A percentile compares a stretch with the other conserved stretches of the same genome.
Evolutionary conservation across 2,888 invertebrate species (phyloP).

Genomic region (Phymatocera aterrima): DNA sequence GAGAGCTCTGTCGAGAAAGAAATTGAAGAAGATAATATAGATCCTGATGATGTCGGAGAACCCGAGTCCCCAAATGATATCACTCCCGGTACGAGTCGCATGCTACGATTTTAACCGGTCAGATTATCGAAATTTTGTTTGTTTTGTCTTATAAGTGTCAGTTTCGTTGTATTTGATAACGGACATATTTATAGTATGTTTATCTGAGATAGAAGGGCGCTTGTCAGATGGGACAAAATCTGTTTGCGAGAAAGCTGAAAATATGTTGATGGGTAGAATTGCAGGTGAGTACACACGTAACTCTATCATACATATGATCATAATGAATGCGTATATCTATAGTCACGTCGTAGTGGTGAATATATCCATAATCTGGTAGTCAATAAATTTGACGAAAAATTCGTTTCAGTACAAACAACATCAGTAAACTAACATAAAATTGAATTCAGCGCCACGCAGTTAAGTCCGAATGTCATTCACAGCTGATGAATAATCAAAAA

Average conservation of each 20-base stretch:
- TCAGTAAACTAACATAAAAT: not conserved
- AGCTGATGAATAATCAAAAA: too few relatives aligned
- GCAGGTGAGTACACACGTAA: conserved; percentile 8
- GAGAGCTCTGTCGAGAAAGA: not conserved
- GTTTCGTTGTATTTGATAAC: too few relatives aligned
- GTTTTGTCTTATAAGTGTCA: too few relatives aligned
- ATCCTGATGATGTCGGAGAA: not conserved
- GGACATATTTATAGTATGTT: not conserved
- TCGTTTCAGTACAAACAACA: not conserved
- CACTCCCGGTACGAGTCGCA: not conserved
- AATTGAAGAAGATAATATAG: not conserved
- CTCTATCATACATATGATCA: not conserved
- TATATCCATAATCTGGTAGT: conserved; percentile 16
- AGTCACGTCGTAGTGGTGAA: conserved; percentile 1
- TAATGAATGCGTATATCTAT: not conserved
- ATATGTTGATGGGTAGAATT: conserved; percentile 1
- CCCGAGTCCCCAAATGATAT: not conserved
- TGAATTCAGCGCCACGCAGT: too few relatives aligned
- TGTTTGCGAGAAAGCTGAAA: conserved; percentile 2
- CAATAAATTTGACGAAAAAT: conserved; percentile 5
- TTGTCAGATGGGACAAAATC: not conserved
- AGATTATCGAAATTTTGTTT: not conserved
- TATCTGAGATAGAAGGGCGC: conserved; percentile 11
- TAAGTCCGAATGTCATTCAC: too few relatives aligned
- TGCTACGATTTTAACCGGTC: not conserved